phyloP scores from a whole-genome alignment of 2,888 invertebrate genomes.

The Lepidochrysops patricia region DNA sequence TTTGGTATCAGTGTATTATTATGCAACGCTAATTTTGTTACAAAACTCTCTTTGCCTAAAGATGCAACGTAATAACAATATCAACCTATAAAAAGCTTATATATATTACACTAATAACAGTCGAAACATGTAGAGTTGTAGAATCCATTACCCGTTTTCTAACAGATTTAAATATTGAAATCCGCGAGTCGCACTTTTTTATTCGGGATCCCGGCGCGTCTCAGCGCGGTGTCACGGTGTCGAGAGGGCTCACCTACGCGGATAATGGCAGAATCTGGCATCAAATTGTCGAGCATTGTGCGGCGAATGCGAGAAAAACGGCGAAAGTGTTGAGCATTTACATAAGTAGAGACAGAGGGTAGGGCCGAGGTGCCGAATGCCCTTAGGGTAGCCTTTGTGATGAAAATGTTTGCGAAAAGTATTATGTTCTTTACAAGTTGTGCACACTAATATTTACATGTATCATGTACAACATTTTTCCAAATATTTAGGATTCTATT shows the following conservation, averaged over 20 bases:
- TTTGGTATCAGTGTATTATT: too few relatives aligned
- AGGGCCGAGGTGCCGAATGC: constrained; percentile 64
- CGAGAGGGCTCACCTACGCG: constrained; percentile 46
- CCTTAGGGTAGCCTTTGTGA: constrained; percentile 57
- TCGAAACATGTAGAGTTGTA: not conserved
- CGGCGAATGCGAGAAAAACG: constrained; percentile 68
- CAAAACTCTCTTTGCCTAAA: too few relatives aligned
- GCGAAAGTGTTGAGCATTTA: constrained; percentile 68
- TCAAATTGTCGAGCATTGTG: constrained; percentile 71
- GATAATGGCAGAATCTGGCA: constrained; percentile 57
- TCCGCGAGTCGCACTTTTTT: constrained; percentile 48
- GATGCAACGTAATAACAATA: too few relatives aligned
- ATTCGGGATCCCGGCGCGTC: constrained; percentile 48
- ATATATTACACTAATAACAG: not conserved
- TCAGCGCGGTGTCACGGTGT: constrained; percentile 38
- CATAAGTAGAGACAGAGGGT: constrained; percentile 72
- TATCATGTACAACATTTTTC: not conserved
- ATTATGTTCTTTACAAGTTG: not conserved
- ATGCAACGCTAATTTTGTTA: too few relatives aligned
- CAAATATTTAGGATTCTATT: too few relatives aligned
- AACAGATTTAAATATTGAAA: constrained; percentile 13
- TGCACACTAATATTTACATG: not conserved
- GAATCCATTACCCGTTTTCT: not conserved
- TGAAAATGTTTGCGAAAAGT: constrained; percentile 61
- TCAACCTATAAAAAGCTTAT: too few relatives aligned